Evolutionary conservation across 1,140 invertebrate genomes (phyloP).

Genomic region (Drosophila navojoa): DNA sequence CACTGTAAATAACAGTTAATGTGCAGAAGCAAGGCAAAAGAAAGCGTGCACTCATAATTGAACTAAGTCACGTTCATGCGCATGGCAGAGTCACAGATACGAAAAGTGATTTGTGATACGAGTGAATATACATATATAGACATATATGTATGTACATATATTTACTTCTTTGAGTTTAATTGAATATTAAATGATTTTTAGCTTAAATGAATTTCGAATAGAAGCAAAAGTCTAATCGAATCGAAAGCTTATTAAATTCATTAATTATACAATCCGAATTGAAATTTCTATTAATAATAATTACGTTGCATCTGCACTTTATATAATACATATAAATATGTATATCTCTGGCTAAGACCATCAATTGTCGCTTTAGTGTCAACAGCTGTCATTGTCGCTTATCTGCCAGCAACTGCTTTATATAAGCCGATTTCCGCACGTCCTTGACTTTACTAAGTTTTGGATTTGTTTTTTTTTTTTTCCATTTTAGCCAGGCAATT

Average conservation of each 20-base stretch:
- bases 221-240: too few species aligned
- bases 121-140: conserved; percentile 14
- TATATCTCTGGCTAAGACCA: conserved; percentile 20
- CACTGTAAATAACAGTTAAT: conserved; percentile 10
- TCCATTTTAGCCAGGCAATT: conserved; percentile 22
- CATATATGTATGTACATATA: conserved; percentile 3
- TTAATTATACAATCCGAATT: not conserved
- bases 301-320: not conserved
- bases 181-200: conserved; percentile 30
- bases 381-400: conserved; percentile 14
- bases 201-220: not conserved
- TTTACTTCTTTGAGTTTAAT: conserved; percentile 12
- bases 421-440: conserved; percentile 56
- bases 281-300: conserved; percentile 4
- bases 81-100: conserved; percentile 27
- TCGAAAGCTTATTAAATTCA: too few species aligned
- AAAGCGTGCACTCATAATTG: conserved; percentile 59
- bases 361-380: conserved; percentile 44
- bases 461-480: not conserved
- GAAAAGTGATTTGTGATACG: conserved; percentile 19
- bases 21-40: conserved; percentile 46
- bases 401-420: conserved; percentile 24
- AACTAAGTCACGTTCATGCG: conserved; percentile 68
- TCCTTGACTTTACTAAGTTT: conserved; percentile 64
- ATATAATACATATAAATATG: conserved; percentile 1